A percentile compares a stretch with the other conserved stretches of the same genome.
Evolutionary conservation across 2,888 invertebrate genomes (phyloP).

Genomic region (Barypeithes pellucidus): DNA sequence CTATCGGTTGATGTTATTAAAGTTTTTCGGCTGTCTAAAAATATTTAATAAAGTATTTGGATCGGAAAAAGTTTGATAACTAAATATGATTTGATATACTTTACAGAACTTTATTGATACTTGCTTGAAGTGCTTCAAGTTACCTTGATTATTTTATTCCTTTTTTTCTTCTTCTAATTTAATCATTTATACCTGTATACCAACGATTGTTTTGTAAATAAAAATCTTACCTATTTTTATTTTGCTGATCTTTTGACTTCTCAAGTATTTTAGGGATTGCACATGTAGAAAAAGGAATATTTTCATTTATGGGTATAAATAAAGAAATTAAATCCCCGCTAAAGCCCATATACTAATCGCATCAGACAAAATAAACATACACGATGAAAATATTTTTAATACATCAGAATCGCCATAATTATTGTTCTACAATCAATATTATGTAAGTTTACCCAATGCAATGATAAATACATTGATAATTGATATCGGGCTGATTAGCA

Average conservation of each 20-base stretch:
- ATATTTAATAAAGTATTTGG: constrained; percentile 25
- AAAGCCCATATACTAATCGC: too few species aligned
- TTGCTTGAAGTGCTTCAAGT: background rate
- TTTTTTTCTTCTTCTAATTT: background rate
- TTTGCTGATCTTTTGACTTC: too few species aligned
- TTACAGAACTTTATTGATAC: background rate
- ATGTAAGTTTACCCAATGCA: constrained; percentile 25
- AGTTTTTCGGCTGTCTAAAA: constrained; percentile 31
- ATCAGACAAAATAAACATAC: too few species aligned
- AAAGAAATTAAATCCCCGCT: too few species aligned
- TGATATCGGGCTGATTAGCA: constrained; percentile 8
- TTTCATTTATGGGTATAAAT: too few species aligned
- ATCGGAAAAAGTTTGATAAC: constrained; percentile 9
- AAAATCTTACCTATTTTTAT: too few species aligned
- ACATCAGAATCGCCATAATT: constrained; percentile 5
- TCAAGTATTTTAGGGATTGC: too few species aligned
- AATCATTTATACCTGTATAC: too few species aligned
- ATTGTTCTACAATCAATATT: constrained; percentile 20
- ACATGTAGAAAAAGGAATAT: too few species aligned
- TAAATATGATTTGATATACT: constrained; percentile 3
- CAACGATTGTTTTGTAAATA: too few species aligned
- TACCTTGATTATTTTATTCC: background rate
- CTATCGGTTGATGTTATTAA: constrained; percentile 39
- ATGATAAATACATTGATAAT: constrained; percentile 19
- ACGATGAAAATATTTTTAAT: too few species aligned